Conservation (phyloP, 2,113 vertebrate species). For the Chamaetylas fuelleborni region DNA sequence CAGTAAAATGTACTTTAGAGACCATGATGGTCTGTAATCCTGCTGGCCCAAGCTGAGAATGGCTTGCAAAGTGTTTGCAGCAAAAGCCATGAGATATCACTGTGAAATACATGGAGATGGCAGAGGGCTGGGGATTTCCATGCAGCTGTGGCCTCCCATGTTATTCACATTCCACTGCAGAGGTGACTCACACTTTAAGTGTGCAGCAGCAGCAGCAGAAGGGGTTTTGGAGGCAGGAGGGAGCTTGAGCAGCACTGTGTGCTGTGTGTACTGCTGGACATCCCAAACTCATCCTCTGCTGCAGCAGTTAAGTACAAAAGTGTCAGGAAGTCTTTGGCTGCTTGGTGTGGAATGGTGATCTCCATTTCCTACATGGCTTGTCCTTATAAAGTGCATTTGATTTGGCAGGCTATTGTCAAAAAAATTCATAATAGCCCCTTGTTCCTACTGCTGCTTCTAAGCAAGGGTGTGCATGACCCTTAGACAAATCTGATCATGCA, state of each 20-base stretch:
- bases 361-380: neutral
- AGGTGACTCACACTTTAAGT: neutral
- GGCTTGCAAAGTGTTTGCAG: neutral
- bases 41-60: neutral
- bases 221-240: neutral
- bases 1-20: neutral
- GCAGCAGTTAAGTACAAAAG: neutral
- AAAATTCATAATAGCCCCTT: neutral
- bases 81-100: neutral
- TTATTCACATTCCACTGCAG: rapidly evolving
- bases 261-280: neutral
- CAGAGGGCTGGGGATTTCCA: neutral
- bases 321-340: neutral
- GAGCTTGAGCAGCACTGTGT: neutral
- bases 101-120: neutral
- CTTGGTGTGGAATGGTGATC: neutral
- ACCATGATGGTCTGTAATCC: rapidly evolving
- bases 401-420: neutral
- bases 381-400: neutral
- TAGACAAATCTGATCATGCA: neutral
- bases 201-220: neutral
- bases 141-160: neutral
- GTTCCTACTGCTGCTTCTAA: neutral
- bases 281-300: neutral
- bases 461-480: neutral